phyloP scores from a whole-genome alignment of 2,888 invertebrate species.

The Synanthedon tipuliformis region DNA sequence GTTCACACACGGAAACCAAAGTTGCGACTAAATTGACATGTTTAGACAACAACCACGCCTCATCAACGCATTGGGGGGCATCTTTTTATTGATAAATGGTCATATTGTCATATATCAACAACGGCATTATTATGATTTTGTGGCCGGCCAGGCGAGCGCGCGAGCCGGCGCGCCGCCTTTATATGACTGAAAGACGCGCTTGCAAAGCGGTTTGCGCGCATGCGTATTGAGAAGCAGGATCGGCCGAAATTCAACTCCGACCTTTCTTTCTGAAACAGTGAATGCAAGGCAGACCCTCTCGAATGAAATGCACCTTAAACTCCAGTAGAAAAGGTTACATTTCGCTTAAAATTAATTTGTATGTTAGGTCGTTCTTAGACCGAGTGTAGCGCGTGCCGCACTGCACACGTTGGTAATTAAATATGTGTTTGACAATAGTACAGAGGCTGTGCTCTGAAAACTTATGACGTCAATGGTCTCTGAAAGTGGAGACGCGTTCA shows the following conservation, averaged over 20 bases:
- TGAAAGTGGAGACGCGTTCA: conserved; percentile 17
- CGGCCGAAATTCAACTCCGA: conserved; percentile 53
- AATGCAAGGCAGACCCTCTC: conserved; percentile 12
- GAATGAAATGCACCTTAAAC: conserved; percentile 12
- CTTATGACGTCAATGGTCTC: conserved; percentile 49
- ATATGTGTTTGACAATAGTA: conserved; percentile 67
- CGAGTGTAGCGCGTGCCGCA: conserved; percentile 62
- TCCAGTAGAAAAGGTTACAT: neutral
- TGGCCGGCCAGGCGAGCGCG: conserved; percentile 65
- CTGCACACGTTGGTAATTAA: conserved; percentile 69
- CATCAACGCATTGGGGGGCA: conserved; percentile 24
- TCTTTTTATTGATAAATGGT: conserved; percentile 49
- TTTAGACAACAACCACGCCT: conserved; percentile 28
- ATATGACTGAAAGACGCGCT: conserved; percentile 49
- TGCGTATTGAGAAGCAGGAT: conserved; percentile 53
- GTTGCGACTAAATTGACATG: conserved; percentile 46
- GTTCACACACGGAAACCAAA: conserved; percentile 13
- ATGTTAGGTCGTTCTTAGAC: conserved; percentile 12
- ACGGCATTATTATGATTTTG: conserved; percentile 36
- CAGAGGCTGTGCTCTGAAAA: conserved; percentile 41
- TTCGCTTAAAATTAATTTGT: conserved; percentile 4
- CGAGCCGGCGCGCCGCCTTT: conserved; percentile 68
- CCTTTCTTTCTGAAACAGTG: conserved; percentile 15
- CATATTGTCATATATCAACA: conserved; percentile 25
- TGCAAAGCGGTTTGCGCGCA: conserved; percentile 47